Evolutionary conservation across 1,140 invertebrate genomes (phyloP).

Genomic region (Scaptomyza hsui): DNA sequence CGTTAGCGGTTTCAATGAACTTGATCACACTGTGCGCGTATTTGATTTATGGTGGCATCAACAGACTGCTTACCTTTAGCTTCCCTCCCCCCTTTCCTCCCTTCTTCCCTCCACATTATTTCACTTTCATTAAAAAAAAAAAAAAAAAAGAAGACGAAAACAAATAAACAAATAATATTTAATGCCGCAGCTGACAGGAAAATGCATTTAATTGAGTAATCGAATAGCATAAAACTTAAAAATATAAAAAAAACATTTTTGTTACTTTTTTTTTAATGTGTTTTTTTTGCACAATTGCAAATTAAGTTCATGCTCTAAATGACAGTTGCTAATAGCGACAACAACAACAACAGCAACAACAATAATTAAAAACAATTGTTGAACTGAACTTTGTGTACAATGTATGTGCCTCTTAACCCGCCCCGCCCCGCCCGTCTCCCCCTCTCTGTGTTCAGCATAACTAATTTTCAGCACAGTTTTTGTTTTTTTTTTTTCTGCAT

Average conservation of each 20-base stretch:
- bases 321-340: constrained; percentile 47
- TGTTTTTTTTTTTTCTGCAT: constrained; percentile 13
- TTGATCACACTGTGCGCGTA: constrained; percentile 40
- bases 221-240: constrained; percentile 2
- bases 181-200: constrained; percentile 5
- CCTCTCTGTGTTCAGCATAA: background rate
- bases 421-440: too few species aligned
- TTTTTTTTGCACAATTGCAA: constrained; percentile 10
- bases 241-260: background rate
- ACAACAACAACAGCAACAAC: constrained; percentile 25
- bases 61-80: constrained; percentile 33
- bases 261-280: background rate
- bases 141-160: too few species aligned
- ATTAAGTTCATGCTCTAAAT: constrained; percentile 60
- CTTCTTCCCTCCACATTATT: constrained; percentile 53
- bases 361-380: constrained; percentile 68
- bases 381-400: constrained; percentile 26
- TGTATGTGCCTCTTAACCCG: background rate
- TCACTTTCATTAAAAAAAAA: constrained; percentile 57
- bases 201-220: constrained; percentile 3
- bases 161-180: constrained; percentile 19
- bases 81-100: background rate
- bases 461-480: constrained; percentile 18
- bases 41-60: constrained; percentile 45
- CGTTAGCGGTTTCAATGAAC: constrained; percentile 41